phyloP scores from a whole-genome alignment of 2,113 vertebrate species.

The Phalacrocorax brasilianus region DNA sequence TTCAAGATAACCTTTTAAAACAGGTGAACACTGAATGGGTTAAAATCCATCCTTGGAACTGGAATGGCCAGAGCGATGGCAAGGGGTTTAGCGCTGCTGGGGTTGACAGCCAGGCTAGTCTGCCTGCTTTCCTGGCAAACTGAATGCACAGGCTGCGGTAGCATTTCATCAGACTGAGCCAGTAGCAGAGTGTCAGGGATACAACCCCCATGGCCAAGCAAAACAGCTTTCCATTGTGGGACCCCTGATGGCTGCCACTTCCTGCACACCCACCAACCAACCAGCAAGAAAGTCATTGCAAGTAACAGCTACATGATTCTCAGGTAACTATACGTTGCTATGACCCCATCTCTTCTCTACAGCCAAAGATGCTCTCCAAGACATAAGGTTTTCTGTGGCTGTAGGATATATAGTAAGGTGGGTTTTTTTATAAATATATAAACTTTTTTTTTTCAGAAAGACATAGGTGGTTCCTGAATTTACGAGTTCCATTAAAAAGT shows the following conservation, averaged over 20 bases:
- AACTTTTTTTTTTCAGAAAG: not conserved
- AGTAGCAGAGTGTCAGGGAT: not conserved
- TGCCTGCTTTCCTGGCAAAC: not conserved
- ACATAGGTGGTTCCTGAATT: not conserved
- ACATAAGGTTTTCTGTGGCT: not conserved
- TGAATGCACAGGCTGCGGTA: fast-evolving
- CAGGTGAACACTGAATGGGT: not conserved
- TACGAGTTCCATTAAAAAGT: not conserved
- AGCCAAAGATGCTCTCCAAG: not conserved
- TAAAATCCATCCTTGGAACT: not conserved
- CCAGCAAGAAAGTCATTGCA: not conserved
- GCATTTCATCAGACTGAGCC: not conserved
- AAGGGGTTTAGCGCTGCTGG: not conserved
- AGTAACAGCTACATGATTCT: not conserved
- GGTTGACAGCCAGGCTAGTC: not conserved
- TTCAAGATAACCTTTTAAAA: not conserved
- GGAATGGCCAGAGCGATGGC: not conserved
- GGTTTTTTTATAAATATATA: not conserved
- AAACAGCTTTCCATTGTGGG: not conserved
- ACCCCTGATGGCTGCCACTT: not conserved
- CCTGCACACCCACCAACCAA: not conserved
- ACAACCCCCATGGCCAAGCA: not conserved
- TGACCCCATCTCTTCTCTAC: not conserved
- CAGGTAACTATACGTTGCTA: not conserved
- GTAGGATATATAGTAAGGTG: not conserved